Evolutionary conservation across 2,797 vertebrate species (phyloP), one percentile per base, ranked within the genome.

Genomic region (Calcarius lapponicus): DNA sequence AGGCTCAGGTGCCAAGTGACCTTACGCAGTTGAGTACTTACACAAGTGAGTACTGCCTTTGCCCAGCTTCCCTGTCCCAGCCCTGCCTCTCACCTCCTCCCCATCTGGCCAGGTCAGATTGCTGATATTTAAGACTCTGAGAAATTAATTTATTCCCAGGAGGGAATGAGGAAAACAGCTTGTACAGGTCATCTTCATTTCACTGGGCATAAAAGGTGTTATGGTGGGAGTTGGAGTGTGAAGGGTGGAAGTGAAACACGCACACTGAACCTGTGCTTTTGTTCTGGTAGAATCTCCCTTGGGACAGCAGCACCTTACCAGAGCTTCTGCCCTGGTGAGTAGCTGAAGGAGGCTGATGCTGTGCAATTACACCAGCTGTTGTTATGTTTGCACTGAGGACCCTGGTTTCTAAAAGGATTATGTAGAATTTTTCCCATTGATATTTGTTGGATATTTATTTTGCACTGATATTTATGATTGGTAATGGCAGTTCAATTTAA

Each of bases 201-300:
- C 21, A 6, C 20, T 40, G 40, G 16, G 17, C 6, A 1, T 65
- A 21, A 48, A 62, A 43, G 8, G n/a, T 0, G 0, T 61, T 79
- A 11, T 0, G 0, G 15, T 32, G 31, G 1, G 0, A 51, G 54
- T 38, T 56, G 17, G 58, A 65, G 36, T 0, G 0, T 24, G 54
- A 24, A 29, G 4, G 6, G 9, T 81, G 11, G 34, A 61, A 38
- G 14, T 62, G 60, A 57, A 61, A 38, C 4, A 2, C 26, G 9
- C 2, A 3, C 3, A 1, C 0, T 11, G 24, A 67, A 26, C 25
- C 10, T 1, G 2, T 50, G 26, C 26, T 72, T 92, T 86, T 79
- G 25, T 57, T 15, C 38, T 61, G 10, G 32, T 54, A 17, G 40
- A 31, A 42, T 11, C 3, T 5, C 3, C 25, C 9, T 26, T 1